phyloP scores from a whole-genome alignment of 2,113 vertebrate genomes.

The Dermatemys mawii region DNA sequence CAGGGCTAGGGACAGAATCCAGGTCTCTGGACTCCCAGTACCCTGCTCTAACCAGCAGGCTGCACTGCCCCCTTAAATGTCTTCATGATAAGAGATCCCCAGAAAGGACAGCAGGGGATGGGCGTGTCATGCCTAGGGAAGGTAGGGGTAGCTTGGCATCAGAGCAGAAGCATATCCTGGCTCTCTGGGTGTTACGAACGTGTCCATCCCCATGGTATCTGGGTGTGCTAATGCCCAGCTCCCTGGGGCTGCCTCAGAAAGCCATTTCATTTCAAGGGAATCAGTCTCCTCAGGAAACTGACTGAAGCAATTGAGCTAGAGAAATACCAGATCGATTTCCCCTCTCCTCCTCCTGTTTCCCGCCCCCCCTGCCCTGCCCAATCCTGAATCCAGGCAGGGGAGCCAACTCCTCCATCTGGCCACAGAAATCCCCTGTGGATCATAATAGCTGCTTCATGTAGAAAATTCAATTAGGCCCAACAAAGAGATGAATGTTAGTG shows the following conservation, averaged over 20 bases:
- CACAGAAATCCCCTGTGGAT: background rate
- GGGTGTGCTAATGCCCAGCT: background rate
- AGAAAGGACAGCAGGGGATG: background rate
- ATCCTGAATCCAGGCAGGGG: background rate
- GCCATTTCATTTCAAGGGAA: background rate
- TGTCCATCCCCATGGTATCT: no score
- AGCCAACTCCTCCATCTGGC: slow-evolving; percentile 50
- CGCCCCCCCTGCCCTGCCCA: background rate
- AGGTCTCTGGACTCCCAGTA: fast-evolving
- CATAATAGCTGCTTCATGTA: slow-evolving; percentile 40
- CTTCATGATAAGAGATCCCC: background rate
- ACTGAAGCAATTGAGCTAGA: slow-evolving; percentile 28
- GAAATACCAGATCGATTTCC: background rate
- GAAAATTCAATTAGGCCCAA: slow-evolving; percentile 56
- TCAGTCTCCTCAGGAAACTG: background rate
- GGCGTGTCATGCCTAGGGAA: no score
- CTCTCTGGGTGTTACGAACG: background rate
- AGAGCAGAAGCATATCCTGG: background rate
- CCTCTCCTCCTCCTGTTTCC: background rate
- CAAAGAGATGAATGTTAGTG: slow-evolving; percentile 23
- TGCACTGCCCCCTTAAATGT: background rate
- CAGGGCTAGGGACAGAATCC: background rate
- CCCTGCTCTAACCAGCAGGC: fast-evolving
- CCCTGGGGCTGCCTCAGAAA: background rate
- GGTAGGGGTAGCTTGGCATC: background rate